phyloP scores from a whole-genome alignment of 1,140 invertebrate species.

The Zaprionus kolodkinae region DNA sequence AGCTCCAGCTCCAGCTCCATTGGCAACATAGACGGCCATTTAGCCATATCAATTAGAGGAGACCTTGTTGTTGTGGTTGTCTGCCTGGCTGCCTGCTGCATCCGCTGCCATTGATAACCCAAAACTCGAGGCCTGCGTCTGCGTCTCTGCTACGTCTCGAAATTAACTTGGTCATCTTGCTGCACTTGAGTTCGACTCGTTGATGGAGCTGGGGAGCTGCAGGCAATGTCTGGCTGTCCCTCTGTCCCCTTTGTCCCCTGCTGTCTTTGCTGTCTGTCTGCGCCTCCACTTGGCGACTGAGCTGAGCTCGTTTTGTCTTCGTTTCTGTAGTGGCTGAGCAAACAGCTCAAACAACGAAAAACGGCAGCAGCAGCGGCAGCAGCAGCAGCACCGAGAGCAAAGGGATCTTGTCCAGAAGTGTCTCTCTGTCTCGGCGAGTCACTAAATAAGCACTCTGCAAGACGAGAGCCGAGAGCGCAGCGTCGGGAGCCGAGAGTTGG shows the following conservation, averaged over 20 bases:
- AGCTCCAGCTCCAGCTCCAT: slow-evolving; percentile 25
- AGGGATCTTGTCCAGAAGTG: slow-evolving; percentile 60
- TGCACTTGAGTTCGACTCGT: slow-evolving; percentile 61
- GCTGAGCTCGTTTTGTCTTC: slow-evolving; percentile 57
- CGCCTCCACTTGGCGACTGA: slow-evolving; percentile 11
- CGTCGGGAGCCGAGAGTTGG: slow-evolving; percentile 42
- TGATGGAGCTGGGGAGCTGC: slow-evolving; percentile 33
- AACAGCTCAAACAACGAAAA: slow-evolving; percentile 70
- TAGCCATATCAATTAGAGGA: slow-evolving; percentile 79
- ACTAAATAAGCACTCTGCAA: slow-evolving; percentile 76
- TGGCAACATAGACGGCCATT: slow-evolving; percentile 75
- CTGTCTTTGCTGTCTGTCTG: neutral
- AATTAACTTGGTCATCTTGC: slow-evolving; percentile 82
- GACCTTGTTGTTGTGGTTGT: slow-evolving; percentile 15
- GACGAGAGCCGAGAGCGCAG: slow-evolving; percentile 29
- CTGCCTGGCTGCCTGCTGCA: slow-evolving; percentile 21
- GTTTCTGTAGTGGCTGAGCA: slow-evolving; percentile 75
- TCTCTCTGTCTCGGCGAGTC: slow-evolving; percentile 64
- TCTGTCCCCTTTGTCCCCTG: neutral
- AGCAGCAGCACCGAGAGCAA: slow-evolving; percentile 29
- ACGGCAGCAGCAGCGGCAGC: neutral
- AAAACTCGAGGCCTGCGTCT: slow-evolving; percentile 21
- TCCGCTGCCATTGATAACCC: slow-evolving; percentile 67
- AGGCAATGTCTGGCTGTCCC: neutral
- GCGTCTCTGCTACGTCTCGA: slow-evolving; percentile 38